These are phyloP conservation scores for Agriopis aurantiaria DNA, from an alignment of 2,888 invertebrate genomes.

Conservation along the genomic window DNA sequence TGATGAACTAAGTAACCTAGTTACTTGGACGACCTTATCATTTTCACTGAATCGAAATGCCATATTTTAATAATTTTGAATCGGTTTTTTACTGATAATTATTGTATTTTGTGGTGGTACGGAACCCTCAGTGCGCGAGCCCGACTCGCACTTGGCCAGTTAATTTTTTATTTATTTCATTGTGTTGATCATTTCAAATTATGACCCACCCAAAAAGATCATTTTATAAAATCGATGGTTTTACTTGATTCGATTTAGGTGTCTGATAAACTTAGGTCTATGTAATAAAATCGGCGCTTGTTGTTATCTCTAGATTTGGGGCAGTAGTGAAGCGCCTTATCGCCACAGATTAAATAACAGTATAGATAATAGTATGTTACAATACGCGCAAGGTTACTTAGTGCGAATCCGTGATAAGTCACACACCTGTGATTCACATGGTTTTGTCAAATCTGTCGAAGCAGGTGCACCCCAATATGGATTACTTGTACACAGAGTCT, in stretches of 20 bases:
- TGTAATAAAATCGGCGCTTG: not conserved
- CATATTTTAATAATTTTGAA: no score
- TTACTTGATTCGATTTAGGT: not conserved
- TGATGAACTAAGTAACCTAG: no score
- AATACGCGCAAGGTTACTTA: slow-evolving; percentile 1
- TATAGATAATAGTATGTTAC: not conserved
- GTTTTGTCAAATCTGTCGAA: not conserved
- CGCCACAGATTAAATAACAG: slow-evolving; percentile 5
- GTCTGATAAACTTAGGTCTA: not conserved
- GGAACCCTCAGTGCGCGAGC: no score
- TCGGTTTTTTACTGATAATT: no score
- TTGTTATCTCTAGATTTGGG: slow-evolving; percentile 10
- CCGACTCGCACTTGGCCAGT: no score
- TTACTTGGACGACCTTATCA: no score
- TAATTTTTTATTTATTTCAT: no score
- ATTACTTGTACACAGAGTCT: no score
- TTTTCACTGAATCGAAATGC: no score
- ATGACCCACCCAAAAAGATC: not conserved
- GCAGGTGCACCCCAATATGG: not conserved
- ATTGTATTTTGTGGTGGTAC: no score
- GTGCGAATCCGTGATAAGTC: not conserved
- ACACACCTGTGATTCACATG: not conserved
- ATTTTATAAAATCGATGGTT: not conserved
- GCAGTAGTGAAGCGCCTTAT: slow-evolving; percentile 10
- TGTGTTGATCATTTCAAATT: not conserved